A percentile compares a stretch with the other conserved stretches of the same genome.
These are phyloP conservation scores for Neotoma lepida DNA, from an alignment of 2,113 vertebrate genomes.

Conservation along the genomic window DNA sequence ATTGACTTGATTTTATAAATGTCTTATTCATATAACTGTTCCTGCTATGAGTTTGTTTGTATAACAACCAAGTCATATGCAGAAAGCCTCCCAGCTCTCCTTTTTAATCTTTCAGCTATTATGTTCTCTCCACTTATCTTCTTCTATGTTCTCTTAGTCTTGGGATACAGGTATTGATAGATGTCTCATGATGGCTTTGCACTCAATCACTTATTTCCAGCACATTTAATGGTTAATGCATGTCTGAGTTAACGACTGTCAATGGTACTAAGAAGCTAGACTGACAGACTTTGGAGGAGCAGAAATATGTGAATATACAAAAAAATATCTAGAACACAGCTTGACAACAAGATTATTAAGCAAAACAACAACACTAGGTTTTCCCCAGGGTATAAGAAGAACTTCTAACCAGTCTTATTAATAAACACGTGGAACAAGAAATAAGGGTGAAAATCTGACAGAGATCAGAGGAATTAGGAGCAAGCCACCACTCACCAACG, in stretches of 20 bases:
- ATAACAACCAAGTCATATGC: too few relatives aligned
- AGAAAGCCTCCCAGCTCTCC: neutral
- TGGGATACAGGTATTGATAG: neutral
- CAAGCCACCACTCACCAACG: too few relatives aligned
- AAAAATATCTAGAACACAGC: neutral
- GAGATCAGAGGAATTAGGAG: too few relatives aligned
- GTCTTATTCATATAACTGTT: neutral
- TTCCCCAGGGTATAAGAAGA: too few relatives aligned
- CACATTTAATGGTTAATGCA: neutral
- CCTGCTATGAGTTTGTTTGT: neutral
- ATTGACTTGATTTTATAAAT: neutral
- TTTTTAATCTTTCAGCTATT: neutral
- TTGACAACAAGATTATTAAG: neutral
- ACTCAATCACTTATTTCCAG: neutral
- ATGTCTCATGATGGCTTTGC: neutral
- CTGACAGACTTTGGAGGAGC: neutral
- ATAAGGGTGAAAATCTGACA: too few relatives aligned
- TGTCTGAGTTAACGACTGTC: neutral
- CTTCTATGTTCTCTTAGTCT: neutral
- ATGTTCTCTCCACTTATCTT: neutral
- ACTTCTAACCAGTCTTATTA: too few relatives aligned
- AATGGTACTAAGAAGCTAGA: neutral
- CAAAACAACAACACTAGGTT: neutral
- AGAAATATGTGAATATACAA: neutral
- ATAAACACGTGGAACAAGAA: too few relatives aligned